Percentiles rank a stretch among this genome's conserved stretches.
These are phyloP conservation scores for Uria lomvia DNA, from an alignment of 2,113 vertebrate species.

Conservation along the genomic window DNA sequence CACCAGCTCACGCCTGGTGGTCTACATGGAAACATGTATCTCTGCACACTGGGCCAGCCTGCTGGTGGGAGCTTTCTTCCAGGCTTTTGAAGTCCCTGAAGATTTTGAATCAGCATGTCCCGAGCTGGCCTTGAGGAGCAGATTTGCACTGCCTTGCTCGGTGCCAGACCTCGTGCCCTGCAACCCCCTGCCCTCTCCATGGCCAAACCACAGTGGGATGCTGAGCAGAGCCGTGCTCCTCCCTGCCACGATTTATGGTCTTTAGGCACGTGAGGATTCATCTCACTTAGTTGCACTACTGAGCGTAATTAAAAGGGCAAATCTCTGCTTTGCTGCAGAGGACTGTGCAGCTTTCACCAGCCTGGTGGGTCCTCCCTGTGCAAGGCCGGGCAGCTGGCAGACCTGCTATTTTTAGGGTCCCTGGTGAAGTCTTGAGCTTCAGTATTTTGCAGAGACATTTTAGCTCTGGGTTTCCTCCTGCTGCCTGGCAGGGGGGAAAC, in stretches of 20 bases:
- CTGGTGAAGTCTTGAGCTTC: background rate
- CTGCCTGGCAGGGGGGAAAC: background rate
- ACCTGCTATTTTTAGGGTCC: background rate
- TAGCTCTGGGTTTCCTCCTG: background rate
- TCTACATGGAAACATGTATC: background rate
- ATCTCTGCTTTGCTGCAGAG: background rate
- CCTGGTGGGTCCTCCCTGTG: background rate
- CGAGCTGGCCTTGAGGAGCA: background rate
- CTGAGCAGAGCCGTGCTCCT: background rate
- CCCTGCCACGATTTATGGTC: background rate
- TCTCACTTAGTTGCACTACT: background rate
- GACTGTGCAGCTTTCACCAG: background rate
- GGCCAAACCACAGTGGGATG: rapidly evolving
- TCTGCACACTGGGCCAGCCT: background rate
- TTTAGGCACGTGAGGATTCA: background rate
- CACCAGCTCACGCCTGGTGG: background rate
- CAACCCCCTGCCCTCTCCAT: background rate
- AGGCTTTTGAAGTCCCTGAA: background rate
- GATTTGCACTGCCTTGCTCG: background rate
- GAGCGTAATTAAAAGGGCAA: background rate
- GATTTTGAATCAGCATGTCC: background rate
- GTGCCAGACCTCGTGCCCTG: background rate
- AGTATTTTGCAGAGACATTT: background rate
- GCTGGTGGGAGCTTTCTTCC: background rate
- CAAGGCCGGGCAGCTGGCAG: background rate